Conservation (phyloP, 2,888 invertebrate genomes). For the Argyresthia albistria region DNA sequence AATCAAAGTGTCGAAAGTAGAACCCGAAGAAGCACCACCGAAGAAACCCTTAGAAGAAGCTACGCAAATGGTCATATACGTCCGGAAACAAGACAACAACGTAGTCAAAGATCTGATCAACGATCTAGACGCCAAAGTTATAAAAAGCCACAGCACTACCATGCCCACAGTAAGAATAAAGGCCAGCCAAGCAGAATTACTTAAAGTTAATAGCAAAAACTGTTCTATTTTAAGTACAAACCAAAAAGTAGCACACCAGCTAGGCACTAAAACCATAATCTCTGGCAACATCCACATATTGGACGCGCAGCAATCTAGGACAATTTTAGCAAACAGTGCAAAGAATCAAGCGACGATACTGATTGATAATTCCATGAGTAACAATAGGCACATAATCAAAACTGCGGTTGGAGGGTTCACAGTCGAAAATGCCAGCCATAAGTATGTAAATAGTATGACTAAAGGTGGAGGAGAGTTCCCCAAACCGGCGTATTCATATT, state of each 20-base stretch:
- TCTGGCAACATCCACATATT: conserved; percentile 69
- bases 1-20: conserved; percentile 75
- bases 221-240: conserved; percentile 61
- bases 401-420: conserved; percentile 56
- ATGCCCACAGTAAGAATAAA: conserved; percentile 57
- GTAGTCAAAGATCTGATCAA: conserved; percentile 78
- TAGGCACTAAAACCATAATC: conserved; percentile 65
- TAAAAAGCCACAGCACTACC: conserved; percentile 30
- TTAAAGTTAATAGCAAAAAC: conserved; percentile 58
- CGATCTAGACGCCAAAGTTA: conserved; percentile 61
- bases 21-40: conserved; percentile 33
- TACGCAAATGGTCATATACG: conserved; percentile 62
- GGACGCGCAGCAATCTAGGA: conserved; percentile 63
- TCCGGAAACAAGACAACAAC: conserved; percentile 60
- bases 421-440: conserved; percentile 48
- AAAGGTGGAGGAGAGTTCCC: conserved; percentile 80
- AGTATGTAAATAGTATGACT: conserved; percentile 46
- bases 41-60: conserved; percentile 56
- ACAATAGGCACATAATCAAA: conserved; percentile 63
- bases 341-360: conserved; percentile 64
- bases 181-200: conserved; percentile 45
- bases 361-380: conserved; percentile 62
- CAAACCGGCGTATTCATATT: conserved; percentile 98
- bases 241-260: conserved; percentile 54
- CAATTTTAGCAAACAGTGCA: conserved; percentile 59